Conservation (phyloP, 2,888 invertebrate species). For the Diarsia dahlii region DNA sequence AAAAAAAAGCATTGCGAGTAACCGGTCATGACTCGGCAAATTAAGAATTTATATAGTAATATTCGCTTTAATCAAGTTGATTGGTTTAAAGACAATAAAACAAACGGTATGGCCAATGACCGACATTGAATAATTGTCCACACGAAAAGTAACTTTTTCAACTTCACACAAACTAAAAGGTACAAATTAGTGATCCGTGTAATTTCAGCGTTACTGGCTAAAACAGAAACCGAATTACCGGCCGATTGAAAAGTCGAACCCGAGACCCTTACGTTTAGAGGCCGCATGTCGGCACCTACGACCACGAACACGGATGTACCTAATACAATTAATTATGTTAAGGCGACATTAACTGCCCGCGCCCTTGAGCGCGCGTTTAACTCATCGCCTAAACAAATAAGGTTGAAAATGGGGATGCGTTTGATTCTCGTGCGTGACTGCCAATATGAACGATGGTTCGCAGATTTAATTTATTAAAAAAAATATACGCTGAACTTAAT, state of each 20-base stretch:
- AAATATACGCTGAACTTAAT: no score
- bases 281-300: neutral
- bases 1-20: conserved; percentile 18
- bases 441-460: no score
- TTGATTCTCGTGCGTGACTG: no score
- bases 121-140: conserved; percentile 1
- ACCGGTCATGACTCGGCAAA: neutral
- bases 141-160: neutral
- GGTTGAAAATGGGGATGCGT: no score
- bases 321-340: conserved; percentile 47
- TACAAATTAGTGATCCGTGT: neutral
- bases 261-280: neutral
- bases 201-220: neutral
- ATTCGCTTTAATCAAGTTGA: neutral
- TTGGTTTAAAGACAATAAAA: conserved; percentile 2
- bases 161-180: conserved; percentile 1
- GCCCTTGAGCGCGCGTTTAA: no score
- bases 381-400: no score
- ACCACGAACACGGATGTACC: conserved; percentile 10
- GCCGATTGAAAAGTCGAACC: neutral
- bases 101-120: neutral
- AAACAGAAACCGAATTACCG: conserved; percentile 3
- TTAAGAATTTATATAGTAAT: neutral
- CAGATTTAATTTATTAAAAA: no score
- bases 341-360: no score